Percentiles rank a stretch among this genome's conserved stretches.
Evolutionary conservation across 1,140 invertebrate species (phyloP).

Genomic region (Cyphomyrmex costatus): DNA sequence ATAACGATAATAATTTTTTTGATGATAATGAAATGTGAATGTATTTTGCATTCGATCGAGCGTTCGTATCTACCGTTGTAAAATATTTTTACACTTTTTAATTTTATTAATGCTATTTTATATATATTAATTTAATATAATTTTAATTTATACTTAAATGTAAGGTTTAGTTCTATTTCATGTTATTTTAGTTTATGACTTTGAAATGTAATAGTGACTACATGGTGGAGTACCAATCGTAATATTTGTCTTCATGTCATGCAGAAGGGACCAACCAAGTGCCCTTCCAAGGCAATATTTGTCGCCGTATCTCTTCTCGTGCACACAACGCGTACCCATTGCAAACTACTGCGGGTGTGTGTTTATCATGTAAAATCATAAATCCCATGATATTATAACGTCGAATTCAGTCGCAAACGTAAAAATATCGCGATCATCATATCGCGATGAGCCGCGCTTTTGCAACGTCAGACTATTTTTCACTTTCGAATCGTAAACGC

Average conservation of each 20-base stretch:
- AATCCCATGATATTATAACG: conserved; percentile 25
- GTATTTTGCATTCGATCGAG: neutral
- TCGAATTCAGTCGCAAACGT: conserved; percentile 13
- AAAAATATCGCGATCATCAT: too few species aligned
- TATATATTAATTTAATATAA: conserved; percentile 9
- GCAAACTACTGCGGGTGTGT: neutral
- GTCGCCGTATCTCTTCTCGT: neutral
- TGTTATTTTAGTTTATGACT: neutral
- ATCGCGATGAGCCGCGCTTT: neutral
- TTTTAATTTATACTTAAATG: neutral
- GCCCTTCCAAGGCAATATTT: conserved; percentile 29
- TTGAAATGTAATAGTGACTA: conserved; percentile 21
- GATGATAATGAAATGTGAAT: neutral
- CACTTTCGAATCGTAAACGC: conserved; percentile 29
- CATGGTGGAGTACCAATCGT: neutral
- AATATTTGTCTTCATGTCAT: conserved; percentile 25
- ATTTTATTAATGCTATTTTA: neutral
- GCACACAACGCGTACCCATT: neutral
- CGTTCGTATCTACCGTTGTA: neutral
- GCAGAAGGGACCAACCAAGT: neutral
- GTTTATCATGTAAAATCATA: conserved; percentile 43
- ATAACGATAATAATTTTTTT: neutral
- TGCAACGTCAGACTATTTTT: neutral
- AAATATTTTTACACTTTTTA: neutral
- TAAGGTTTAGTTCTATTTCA: neutral